Evolutionary conservation across 2,113 vertebrate species (phyloP).

Genomic region (Merops nubicus): DNA sequence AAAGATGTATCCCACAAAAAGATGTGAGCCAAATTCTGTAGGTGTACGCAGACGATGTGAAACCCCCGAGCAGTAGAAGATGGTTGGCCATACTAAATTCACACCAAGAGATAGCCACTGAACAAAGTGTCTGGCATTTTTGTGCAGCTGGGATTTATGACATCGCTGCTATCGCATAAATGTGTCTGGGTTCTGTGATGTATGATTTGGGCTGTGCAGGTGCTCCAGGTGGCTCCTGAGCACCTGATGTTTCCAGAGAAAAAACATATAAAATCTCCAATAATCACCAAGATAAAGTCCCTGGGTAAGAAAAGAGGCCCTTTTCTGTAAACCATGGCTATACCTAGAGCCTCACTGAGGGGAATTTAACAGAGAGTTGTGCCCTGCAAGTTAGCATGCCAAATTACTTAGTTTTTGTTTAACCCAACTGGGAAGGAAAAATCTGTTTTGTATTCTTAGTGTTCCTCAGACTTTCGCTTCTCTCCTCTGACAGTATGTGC

Average conservation of each 20-base stretch:
- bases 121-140: accelerated
- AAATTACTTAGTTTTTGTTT: background rate
- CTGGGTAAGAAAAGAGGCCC: background rate
- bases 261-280: background rate
- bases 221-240: accelerated
- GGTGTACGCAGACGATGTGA: background rate
- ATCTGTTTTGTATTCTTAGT: background rate
- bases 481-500: background rate
- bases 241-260: background rate
- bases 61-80: background rate
- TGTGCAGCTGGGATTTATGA: background rate
- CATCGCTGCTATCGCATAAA: background rate
- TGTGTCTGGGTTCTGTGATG: background rate
- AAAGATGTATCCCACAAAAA: background rate
- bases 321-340: background rate
- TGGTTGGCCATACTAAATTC: background rate
- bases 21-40: background rate
- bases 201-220: background rate
- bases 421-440: background rate
- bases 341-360: background rate
- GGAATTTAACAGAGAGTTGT: background rate
- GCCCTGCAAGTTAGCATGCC: background rate
- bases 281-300: background rate
- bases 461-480: background rate
- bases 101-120: background rate